Percentiles rank a stretch among this genome's conserved stretches.
Conservation (phyloP, 2,113 vertebrate genomes). For the Ptilorrhoa leucosticta region DNA sequence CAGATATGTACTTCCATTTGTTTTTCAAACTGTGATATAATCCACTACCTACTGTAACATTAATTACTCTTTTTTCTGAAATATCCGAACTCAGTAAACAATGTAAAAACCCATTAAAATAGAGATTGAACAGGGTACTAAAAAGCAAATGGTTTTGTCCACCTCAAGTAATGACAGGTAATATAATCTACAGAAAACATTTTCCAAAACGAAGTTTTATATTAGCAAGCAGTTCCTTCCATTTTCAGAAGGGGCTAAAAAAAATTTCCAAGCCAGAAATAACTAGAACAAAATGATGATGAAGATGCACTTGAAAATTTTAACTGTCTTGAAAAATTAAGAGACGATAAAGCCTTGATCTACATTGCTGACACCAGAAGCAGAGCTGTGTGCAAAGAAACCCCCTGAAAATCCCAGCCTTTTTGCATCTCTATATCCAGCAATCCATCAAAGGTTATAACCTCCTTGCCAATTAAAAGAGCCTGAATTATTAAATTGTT, state of each 20-base stretch:
- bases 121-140: neutral
- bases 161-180: neutral
- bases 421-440: neutral
- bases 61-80: neutral
- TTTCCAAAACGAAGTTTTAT: neutral
- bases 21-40: neutral
- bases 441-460: neutral
- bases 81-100: neutral
- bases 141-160: neutral
- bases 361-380: neutral
- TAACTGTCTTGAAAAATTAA: neutral
- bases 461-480: neutral
- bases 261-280: neutral
- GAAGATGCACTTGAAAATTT: neutral
- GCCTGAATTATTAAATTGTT: constrained; percentile 10
- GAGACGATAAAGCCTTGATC: neutral
- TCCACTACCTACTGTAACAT: neutral
- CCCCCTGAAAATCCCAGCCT: neutral
- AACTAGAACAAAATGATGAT: neutral
- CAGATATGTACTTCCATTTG: neutral
- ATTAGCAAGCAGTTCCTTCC: neutral
- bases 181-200: neutral
- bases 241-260: neutral
- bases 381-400: neutral
- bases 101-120: neutral